Base-by-base conservation (phyloP, 1,140 invertebrate genomes). In the Trichonephila inaurata region DNA sequence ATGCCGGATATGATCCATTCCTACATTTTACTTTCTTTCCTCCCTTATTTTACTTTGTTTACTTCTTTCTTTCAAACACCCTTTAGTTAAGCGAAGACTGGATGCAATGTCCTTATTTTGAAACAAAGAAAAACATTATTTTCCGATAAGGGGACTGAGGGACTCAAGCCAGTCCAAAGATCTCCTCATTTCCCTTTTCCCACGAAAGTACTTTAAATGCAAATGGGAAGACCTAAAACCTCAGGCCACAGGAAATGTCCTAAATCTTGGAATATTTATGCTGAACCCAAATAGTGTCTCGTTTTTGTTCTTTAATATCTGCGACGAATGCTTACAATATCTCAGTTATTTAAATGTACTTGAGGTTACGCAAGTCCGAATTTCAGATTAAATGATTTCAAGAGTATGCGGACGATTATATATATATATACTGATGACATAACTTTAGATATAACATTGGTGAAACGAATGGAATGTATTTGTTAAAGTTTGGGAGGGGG, bases 121-220 rank as follows among this genome's bases (percentile, higher is more conserved):
- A 61, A 82, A 77, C 89, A 91, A 81, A 91, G 89, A 61, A 81
- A 89, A 81, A 51, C 72, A 81, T 72, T 91, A 44, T 91, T 91
- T 91, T 91, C 72, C 89, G 72, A 61, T 82, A 82, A 91, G 51
- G 69, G 51, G 7, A 28, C 19, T 40, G 24, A 18, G 24, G 72
- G 7, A 77, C 72, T 77, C 28, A 77, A 77, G 60, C 69, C 44
- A 81, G 69, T 81, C 72, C 60, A 24, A n/a, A 62, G 89, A 91
- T 81, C 89, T 62, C 77, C 89, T 91, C 89, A 91, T 91, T 91
- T 82, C 89, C 72, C 72, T 81, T 61, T 91, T 24, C 89, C 89
- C 72, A 91, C 89, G 89, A 91, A 91, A 91, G 89, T 91, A 77
- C 89, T 91, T 91, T 91, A 91, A 91, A 91, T 91, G 89, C 89